Base-by-base conservation (phyloP, 2,797 vertebrate genomes). In the Phataginus tricuspis region DNA sequence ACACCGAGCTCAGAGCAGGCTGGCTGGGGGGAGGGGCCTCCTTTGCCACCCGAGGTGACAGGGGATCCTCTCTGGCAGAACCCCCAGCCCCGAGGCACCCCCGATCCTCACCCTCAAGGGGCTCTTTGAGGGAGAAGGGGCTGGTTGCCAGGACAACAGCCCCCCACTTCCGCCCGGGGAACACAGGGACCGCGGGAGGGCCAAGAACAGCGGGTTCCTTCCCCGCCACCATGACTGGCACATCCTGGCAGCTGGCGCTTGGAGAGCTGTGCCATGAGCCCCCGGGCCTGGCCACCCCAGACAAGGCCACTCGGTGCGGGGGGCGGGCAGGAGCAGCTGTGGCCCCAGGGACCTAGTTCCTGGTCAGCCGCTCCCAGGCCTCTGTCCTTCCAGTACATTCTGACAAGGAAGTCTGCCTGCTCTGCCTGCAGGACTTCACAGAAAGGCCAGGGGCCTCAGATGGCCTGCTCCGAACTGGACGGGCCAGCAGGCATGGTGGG, bases 151-250 rank as follows among this genome's bases (percentile, higher is more conserved):
- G 78, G 90, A 77, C 80, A 53, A 91, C 85, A 80, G 89, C 31
- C 90, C 69, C 91, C 83, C 51, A 72, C 37, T 27, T 57, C 93
- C 9, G 0, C 59, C 31, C 0, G 12, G 12, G 49, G 66, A 94
- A 96, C 92, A 96, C 90, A 90, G 80, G 59, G 31, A 71, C 21
- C 23, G 45, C 29, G 4, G 61, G 45, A 66, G 23, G n/a, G 78
- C 82, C 89, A 75, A 80, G 97, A 39, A 90, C 69, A 10, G 84
- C 31, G 2, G 80, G 97, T 97, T 85, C 94, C 42, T 21, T 79
- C 15, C 34, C 88, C 11, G 21, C 86, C 89, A 74, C 51, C 21
- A 49, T 75, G 95, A 83, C 71, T 34, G 79, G 82, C 82, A 89
- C 85, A 21, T 53, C 89, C 61, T 59, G 66, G 96, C 89, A 79